Evolutionary conservation across 2,888 invertebrate genomes (phyloP), one percentile per base, ranked within the genome.

Genomic region (Phasia obesa): DNA sequence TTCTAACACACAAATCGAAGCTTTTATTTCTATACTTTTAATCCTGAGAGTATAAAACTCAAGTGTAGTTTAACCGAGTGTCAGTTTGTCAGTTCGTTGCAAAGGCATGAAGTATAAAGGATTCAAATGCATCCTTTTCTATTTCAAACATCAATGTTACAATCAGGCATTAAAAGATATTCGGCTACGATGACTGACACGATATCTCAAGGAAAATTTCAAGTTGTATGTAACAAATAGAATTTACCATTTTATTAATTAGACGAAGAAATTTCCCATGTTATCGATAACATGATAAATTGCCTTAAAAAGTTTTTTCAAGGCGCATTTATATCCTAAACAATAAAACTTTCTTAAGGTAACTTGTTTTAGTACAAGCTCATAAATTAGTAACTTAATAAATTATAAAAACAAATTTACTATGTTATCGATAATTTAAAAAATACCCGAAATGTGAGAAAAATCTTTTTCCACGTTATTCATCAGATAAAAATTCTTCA

Each of bases 21-120:
- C 13, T 35, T 64, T 17, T 21, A 35, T 13, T 49, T 31, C 15
- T 3, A 19, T 21, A 19, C 31, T 31, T 64, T 64, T n/a, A 11
- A 31, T 21, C 2, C 62, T 15, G 31, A n/a, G 38, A 38, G 59
- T 19, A 25, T 19, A 38, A 51, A 49, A 51, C 49, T 60, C 60
- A 51, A 71, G 60, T 51, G 38, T 15, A 51, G 38, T 59, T 59
- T 23, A 57, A 57, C 19, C 27, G 31, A 57, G 57, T 57, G 25
- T 35, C 31, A 64, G 69, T 42, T 4, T 15, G 42, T 15, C 4
- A 42, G 13, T 7, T 4, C 13, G 2, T 2, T 4, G 9, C 6
- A 47, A 19, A 4, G 9, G 15, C 4, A 42, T 7, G 17, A 15
- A 15, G 2, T 17, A 35, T 44, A 64, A 64, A 49, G 19, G 13